Percentiles rank a stretch among this genome's conserved stretches.
These are phyloP conservation scores for Xenotilapia flavipinnis DNA, from an alignment of 2,113 vertebrate species.

Conservation along the genomic window DNA sequence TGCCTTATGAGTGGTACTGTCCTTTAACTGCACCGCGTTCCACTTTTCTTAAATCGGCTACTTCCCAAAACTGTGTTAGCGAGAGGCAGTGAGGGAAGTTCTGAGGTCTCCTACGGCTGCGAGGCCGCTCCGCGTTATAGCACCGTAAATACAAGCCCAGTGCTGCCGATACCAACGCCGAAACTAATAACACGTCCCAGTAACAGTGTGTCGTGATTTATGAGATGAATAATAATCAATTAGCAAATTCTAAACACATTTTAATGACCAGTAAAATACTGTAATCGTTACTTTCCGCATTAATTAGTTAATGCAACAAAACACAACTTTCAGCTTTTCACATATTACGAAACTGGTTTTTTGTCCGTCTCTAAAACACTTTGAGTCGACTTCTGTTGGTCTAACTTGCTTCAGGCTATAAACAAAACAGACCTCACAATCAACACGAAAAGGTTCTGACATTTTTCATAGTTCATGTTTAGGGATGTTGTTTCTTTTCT, in stretches of 20 bases:
- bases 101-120: constrained; percentile 16
- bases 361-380: background rate
- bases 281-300: background rate
- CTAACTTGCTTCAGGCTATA: background rate
- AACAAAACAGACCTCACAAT: background rate
- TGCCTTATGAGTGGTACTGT: background rate
- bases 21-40: constrained; percentile 3
- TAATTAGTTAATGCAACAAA: background rate
- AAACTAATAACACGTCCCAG: background rate
- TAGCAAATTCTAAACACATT: background rate
- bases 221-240: background rate
- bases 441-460: background rate
- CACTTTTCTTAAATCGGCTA: background rate
- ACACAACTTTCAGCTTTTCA: background rate
- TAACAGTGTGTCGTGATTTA: background rate
- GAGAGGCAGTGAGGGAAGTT: constrained; percentile 13
- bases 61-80: constrained; percentile 9
- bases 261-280: background rate
- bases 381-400: background rate
- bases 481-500: background rate
- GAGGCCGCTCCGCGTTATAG: constrained; percentile 12
- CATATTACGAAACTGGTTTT: background rate
- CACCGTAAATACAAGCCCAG: background rate
- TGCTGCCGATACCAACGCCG: background rate
- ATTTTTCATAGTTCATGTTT: background rate